Conservation (phyloP, 37 sponge, comb jelly and placozoan genomes). For the Spongilla lacustris region DNA sequence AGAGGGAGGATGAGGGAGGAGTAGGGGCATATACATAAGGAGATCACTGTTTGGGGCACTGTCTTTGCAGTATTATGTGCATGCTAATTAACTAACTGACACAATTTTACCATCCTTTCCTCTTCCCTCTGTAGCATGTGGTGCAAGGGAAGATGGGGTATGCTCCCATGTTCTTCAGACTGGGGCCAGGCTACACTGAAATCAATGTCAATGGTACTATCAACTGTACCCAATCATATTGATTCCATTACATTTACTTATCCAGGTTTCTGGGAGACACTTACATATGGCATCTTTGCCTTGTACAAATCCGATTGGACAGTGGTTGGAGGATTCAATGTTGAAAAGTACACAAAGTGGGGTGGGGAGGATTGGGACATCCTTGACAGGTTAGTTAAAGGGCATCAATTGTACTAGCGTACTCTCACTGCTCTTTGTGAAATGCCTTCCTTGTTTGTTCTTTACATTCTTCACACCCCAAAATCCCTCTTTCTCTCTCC, state of each 20-base stretch:
- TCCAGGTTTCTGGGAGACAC: slow-evolving; percentile 65
- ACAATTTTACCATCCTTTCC: too few relatives aligned
- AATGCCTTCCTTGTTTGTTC: too few relatives aligned
- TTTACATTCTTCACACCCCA: too few relatives aligned
- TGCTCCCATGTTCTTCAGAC: slow-evolving; percentile 68
- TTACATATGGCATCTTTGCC: slow-evolving; percentile 65
- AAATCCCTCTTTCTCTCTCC: too few relatives aligned
- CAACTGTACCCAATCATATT: too few relatives aligned
- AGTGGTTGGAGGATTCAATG: slow-evolving; percentile 56
- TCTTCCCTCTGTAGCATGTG: slow-evolving; percentile 38
- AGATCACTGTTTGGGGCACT: too few relatives aligned
- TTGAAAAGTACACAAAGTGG: slow-evolving; percentile 53
- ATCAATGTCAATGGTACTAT: slow-evolving; percentile 54
- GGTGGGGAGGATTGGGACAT: slow-evolving; percentile 87
- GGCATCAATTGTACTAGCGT: neutral
- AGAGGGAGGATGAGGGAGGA: too few relatives aligned
- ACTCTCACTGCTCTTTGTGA: too few relatives aligned
- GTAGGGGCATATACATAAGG: too few relatives aligned
- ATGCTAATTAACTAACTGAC: too few relatives aligned
- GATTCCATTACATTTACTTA: neutral
- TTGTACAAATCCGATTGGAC: slow-evolving; percentile 78
- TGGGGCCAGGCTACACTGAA: slow-evolving; percentile 60
- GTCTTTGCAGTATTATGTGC: too few relatives aligned
- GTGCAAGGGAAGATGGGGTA: slow-evolving; percentile 68
- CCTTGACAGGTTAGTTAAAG: slow-evolving; percentile 61